phyloP scores from a whole-genome alignment of 1,140 invertebrate species.

The Caenorhabditis inopinata region DNA sequence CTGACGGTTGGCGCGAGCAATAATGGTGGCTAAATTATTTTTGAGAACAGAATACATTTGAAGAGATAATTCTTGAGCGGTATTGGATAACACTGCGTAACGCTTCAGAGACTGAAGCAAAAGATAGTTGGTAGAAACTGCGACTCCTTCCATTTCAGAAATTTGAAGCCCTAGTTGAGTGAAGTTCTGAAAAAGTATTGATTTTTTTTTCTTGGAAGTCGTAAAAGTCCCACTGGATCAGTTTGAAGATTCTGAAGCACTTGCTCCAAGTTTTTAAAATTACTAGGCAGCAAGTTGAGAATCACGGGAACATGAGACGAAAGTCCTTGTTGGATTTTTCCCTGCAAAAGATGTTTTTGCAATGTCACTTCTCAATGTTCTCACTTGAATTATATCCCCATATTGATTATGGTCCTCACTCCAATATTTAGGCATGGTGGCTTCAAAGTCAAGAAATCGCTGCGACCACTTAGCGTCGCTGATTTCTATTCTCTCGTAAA shows the following conservation, averaged over 20 bases:
- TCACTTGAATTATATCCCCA: neutral
- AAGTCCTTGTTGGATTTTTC: neutral
- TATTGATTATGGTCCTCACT: neutral
- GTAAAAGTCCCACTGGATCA: neutral
- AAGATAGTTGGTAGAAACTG: neutral
- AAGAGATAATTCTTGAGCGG: neutral
- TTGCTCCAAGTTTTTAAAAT: neutral
- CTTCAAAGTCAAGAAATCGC: neutral
- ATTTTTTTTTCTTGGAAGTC: too few species aligned
- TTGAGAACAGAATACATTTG: neutral
- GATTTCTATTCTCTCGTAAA: neutral
- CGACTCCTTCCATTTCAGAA: neutral
- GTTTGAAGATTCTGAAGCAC: neutral
- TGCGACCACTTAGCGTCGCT: neutral
- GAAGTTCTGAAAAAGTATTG: neutral
- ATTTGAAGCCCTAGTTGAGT: neutral
- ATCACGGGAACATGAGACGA: neutral
- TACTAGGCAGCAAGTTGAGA: neutral
- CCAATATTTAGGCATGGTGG: neutral
- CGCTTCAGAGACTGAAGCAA: neutral
- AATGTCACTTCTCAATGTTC: neutral
- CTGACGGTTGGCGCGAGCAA: neutral
- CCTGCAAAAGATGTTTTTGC: neutral
- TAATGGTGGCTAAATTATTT: neutral
- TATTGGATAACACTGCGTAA: neutral